Base-by-base conservation (phyloP, 2,888 invertebrate species). In the Microplitis deprimator region DNA sequence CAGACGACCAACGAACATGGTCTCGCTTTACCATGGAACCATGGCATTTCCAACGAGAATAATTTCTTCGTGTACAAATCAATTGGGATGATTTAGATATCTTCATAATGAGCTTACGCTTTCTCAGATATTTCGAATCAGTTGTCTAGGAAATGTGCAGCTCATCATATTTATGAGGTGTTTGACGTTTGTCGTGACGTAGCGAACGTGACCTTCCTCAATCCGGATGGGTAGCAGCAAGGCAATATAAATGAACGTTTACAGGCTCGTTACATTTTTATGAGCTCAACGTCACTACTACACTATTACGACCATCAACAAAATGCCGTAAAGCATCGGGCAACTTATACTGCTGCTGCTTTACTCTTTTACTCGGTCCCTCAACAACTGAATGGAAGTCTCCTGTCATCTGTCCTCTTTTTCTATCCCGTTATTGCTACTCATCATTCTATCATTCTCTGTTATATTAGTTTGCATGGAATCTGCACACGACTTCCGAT, bases 241-340 rank as follows among this genome's bases (percentile, higher is more conserved):
- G 64, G 89, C 89, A 87, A 89, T 89, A 89, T 89, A 89, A 89
- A 87, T 88, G 89, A 89, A 88, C 89, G 89, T 89, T 89, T 89
- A 89, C 89, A 89, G 88, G 89, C 89, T 89, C 89, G 89, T 89
- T 89, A 89, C 89, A 89, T 89, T 89, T 89, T 89, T 89, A 89
- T 89, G 89, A 86, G 87, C 88, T 87, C 88, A 88, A 86, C 88
- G 88, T 83, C 88, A 85, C 88, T 85, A 85, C 86, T 85, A 87
- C 85, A 86, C 83, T 82, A 84, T 88, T 85, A 85, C 83, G 86
- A 82, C 88, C 88, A 88, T 89, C 89, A 88, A 86, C 87, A 84
- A 84, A 87, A 87, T 85, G 88, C 88, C 89, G 88, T 89, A 89
- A 89, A 89, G 86, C 89, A 89, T 89, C 88, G 85, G 84, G 85